A percentile compares a stretch with the other conserved stretches of the same genome.
These are phyloP conservation scores for Dendrolimus houi DNA, from an alignment of 2,888 invertebrate species.

Conservation along the genomic window DNA sequence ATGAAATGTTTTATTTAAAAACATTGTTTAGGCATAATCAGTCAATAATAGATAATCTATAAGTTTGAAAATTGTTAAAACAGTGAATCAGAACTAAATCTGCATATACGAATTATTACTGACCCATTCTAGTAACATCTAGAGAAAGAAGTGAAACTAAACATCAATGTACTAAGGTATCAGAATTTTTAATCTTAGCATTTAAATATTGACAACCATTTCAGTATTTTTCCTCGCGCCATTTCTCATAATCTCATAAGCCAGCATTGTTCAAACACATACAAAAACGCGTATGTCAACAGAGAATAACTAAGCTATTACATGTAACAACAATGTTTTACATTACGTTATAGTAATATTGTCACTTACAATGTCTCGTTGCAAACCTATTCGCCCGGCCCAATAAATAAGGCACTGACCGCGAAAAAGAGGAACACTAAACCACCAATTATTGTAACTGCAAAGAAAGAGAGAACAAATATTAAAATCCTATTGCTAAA, in stretches of 20 bases:
- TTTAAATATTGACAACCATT: no score
- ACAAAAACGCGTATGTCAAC: not conserved
- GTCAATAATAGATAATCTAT: no score
- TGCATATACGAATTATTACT: no score
- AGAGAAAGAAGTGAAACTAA: no score
- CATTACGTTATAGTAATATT: conserved; percentile 27
- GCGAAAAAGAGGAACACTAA: conserved; percentile 97
- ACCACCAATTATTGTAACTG: conserved; percentile 97
- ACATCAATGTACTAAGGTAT: no score
- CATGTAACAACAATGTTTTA: conserved; percentile 23
- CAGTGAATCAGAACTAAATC: no score
- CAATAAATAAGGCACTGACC: conserved; percentile 91
- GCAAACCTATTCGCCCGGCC: conserved; percentile 77
- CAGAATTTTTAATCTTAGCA: no score
- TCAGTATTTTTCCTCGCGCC: not conserved
- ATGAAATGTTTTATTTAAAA: no score
- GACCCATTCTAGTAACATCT: no score
- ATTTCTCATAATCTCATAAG: not conserved
- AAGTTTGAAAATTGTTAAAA: no score
- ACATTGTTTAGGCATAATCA: no score
- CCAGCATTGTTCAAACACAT: not conserved
- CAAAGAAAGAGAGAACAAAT: conserved; percentile 39
- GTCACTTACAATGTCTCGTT: conserved; percentile 35
- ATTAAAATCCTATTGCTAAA: not conserved
- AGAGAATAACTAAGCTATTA: conserved; percentile 22